Conservation (phyloP, 2,888 invertebrate genomes). For the Protonemura montana region DNA sequence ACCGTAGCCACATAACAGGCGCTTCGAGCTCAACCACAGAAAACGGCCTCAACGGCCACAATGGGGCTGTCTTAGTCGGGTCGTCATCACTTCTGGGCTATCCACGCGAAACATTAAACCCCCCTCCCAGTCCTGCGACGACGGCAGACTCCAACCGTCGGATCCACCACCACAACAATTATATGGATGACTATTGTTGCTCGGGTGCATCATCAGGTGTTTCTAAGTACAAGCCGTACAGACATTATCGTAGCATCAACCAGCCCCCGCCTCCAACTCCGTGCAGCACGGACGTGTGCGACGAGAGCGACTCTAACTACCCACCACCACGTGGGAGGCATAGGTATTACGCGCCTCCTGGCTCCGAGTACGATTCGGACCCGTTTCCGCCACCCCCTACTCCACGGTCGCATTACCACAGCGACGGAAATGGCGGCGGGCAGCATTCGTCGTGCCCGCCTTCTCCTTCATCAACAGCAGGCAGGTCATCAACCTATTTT, state of each 20-base stretch:
- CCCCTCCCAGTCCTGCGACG: constrained; percentile 89
- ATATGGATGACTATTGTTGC: constrained; percentile 48
- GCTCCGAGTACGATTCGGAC: constrained; percentile 71
- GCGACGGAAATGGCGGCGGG: constrained; percentile 69
- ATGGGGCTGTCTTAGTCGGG: constrained; percentile 48
- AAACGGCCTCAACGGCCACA: constrained; percentile 42
- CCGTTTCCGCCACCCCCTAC: constrained; percentile 81
- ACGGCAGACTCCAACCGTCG: constrained; percentile 67
- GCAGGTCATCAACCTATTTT: constrained; percentile 77
- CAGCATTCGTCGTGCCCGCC: constrained; percentile 67
- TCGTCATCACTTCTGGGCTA: constrained; percentile 63
- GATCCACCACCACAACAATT: constrained; percentile 51
- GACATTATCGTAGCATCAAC: constrained; percentile 78
- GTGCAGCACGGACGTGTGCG: constrained; percentile 92
- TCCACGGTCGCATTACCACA: constrained; percentile 77
- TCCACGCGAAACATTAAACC: constrained; percentile 87
- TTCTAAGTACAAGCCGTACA: constrained; percentile 74
- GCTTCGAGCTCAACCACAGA: constrained; percentile 53
- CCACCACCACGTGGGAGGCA: constrained; percentile 56
- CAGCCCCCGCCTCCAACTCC: constrained; percentile 94
- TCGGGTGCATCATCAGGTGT: constrained; percentile 62
- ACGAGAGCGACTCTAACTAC: constrained; percentile 83
- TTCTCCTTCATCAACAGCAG: constrained; percentile 69
- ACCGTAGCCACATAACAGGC: constrained; percentile 75
- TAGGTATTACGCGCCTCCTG: constrained; percentile 47